phyloP scores from a whole-genome alignment of 2,113 vertebrate genomes.

The Sylvietta virens region DNA sequence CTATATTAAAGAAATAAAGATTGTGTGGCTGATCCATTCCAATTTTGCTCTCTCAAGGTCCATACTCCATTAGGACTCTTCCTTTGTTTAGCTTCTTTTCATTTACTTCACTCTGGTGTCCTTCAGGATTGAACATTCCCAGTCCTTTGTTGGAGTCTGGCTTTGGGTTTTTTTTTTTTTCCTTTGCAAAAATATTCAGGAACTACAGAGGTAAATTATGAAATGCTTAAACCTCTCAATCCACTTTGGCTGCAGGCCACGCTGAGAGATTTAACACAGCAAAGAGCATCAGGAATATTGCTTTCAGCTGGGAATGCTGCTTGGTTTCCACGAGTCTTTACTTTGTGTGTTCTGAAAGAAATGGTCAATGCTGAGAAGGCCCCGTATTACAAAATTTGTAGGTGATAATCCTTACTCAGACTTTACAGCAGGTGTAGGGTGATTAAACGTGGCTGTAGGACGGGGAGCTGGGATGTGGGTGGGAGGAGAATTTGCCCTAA shows the following conservation, averaged over 20 bases:
- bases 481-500: neutral
- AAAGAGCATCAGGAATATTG: neutral
- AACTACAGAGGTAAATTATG: slow-evolving; percentile 26
- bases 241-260: slow-evolving; percentile 17
- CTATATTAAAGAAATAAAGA: neutral
- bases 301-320: slow-evolving; percentile 1
- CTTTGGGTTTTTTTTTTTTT: neutral
- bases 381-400: neutral
- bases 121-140: neutral
- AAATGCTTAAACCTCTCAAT: slow-evolving; percentile 34
- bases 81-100: slow-evolving; percentile 14
- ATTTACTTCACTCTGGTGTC: neutral
- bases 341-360: neutral
- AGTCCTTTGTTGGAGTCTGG: neutral
- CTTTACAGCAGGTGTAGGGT: neutral
- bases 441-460: neutral
- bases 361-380: neutral
- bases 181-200: neutral
- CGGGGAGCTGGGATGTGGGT: neutral
- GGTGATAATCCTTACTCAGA: neutral
- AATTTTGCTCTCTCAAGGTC: neutral
- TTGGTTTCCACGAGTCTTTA: neutral
- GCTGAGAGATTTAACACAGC: neutral
- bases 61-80: neutral
- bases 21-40: neutral